Conservation (phyloP, 2,888 invertebrate genomes). For the Poecilobothrus nobilitatus region DNA sequence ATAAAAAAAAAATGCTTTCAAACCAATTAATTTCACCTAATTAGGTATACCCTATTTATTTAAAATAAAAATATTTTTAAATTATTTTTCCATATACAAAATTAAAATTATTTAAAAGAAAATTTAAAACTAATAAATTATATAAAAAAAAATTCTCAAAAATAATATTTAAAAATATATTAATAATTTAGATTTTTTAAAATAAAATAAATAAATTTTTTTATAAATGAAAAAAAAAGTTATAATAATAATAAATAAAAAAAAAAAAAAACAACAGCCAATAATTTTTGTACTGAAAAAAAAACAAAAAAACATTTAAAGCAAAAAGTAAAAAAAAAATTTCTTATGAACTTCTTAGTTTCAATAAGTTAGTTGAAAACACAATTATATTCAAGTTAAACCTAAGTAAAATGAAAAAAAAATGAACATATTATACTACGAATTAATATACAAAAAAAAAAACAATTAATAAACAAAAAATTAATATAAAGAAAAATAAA, state of each 20-base stretch:
- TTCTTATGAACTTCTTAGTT: constrained; percentile 5
- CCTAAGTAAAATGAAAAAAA: background rate
- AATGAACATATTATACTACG: no score
- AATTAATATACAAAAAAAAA: background rate
- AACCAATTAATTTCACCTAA: no score
- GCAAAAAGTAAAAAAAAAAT: background rate
- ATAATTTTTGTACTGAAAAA: background rate
- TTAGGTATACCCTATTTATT: no score
- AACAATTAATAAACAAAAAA: background rate
- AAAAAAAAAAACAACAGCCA: background rate
- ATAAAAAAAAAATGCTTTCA: no score
- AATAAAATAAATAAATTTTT: constrained; percentile 2
- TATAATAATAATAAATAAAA: no score
- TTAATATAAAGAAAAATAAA: background rate
- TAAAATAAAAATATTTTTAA: no score
- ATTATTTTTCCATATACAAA: no score
- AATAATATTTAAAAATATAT: background rate
- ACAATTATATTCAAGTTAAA: background rate
- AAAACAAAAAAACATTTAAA: background rate
- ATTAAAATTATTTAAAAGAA: no score
- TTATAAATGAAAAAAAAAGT: background rate
- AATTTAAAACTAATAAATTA: background rate
- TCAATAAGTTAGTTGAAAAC: constrained; percentile 1
- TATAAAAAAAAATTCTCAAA: background rate
- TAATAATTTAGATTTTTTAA: constrained; percentile 2